A percentile compares a stretch with the other conserved stretches of the same genome.
These are phyloP conservation scores for Bufo gargarizans DNA, from an alignment of 2,113 vertebrate species.

Conservation along the genomic window DNA sequence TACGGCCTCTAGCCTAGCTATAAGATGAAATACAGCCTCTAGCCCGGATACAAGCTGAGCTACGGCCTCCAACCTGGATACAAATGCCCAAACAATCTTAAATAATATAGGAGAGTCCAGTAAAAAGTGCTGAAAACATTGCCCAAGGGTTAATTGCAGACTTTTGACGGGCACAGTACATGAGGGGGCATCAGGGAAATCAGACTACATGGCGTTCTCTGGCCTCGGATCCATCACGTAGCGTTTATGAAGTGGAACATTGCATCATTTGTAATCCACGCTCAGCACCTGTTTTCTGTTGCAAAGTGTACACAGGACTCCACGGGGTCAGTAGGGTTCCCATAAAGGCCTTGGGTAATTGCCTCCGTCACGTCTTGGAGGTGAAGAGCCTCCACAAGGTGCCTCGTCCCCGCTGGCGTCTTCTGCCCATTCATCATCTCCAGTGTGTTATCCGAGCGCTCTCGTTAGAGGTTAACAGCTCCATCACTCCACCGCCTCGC, in stretches of 20 bases:
- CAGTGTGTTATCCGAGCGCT: background rate
- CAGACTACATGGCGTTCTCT: no score
- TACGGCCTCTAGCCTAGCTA: no score
- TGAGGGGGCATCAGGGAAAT: no score
- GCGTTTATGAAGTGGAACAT: background rate
- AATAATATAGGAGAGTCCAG: background rate
- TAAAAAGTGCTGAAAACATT: no score
- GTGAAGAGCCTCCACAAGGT: background rate
- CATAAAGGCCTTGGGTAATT: background rate
- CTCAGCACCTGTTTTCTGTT: background rate
- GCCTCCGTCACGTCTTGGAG: background rate
- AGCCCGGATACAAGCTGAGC: no score
- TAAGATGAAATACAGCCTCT: no score
- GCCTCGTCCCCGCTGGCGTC: background rate
- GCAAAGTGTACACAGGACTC: background rate
- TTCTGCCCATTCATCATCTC: slow-evolving; percentile 24
- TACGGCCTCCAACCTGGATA: no score
- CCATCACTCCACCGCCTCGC: slow-evolving; percentile 2
- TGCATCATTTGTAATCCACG: background rate
- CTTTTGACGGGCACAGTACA: no score
- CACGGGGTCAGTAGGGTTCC: background rate
- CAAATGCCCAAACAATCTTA: no score
- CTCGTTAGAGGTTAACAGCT: slow-evolving; percentile 39
- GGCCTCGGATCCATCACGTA: background rate
- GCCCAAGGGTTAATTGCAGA: no score